These are phyloP conservation scores for Xiphophorus couchianus DNA, from an alignment of 2,113 vertebrate genomes.

Conservation along the genomic window DNA sequence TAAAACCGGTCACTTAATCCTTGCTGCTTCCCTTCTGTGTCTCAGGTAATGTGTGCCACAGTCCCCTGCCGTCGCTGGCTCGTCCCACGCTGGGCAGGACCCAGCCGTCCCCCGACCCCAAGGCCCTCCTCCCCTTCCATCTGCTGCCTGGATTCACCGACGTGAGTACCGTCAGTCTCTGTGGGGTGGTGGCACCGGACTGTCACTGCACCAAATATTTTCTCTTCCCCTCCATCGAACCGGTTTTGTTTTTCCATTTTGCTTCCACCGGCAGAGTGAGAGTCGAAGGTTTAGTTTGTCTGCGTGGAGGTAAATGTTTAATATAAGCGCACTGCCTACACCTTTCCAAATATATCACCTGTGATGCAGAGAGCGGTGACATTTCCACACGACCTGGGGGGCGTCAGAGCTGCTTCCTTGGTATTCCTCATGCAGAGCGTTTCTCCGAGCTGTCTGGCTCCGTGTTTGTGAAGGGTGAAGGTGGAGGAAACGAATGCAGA, in stretches of 20 bases:
- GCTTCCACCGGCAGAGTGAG: conserved; percentile 14
- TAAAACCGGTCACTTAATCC: neutral
- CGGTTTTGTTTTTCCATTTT: neutral
- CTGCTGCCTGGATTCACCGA: conserved; percentile 66
- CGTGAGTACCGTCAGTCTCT: conserved; percentile 60
- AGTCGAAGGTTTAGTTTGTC: neutral
- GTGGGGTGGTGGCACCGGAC: neutral
- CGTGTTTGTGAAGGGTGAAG: conserved; percentile 50
- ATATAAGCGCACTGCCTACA: conserved; percentile 55
- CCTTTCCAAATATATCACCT: conserved; percentile 69
- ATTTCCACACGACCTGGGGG: conserved; percentile 57
- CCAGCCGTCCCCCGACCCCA: conserved; percentile 46
- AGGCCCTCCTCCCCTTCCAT: conserved; percentile 63
- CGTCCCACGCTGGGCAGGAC: conserved; percentile 54
- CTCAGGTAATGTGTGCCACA: conserved; percentile 68
- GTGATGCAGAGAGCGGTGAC: conserved; percentile 60
- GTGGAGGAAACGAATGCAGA: conserved; percentile 36
- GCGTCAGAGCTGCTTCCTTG: conserved; percentile 40
- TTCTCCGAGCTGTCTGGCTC: conserved; percentile 45
- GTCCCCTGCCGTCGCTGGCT: conserved; percentile 42
- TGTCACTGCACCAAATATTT: neutral
- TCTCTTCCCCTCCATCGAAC: neutral
- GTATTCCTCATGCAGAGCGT: conserved; percentile 53
- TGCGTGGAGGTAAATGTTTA: conserved; percentile 28
- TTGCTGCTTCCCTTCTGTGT: conserved; percentile 23